Evolutionary conservation across 2,113 vertebrate genomes (phyloP).

Genomic region (Ceratotherium simum): DNA sequence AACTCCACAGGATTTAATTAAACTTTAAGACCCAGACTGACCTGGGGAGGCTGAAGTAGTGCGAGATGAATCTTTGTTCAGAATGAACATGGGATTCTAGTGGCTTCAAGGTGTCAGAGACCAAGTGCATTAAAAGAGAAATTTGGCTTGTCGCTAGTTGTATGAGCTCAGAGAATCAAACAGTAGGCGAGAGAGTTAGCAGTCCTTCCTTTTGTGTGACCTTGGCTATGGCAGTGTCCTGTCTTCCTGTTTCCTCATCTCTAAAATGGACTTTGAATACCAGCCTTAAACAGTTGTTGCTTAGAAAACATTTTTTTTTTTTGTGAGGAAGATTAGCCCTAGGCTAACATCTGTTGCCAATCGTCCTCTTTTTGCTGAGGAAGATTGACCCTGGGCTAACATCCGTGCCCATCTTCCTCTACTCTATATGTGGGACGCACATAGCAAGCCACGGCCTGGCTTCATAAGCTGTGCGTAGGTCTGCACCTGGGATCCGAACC

Average conservation of each 20-base stretch:
- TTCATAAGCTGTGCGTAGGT: no score
- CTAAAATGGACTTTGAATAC: neutral
- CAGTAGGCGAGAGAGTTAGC: neutral
- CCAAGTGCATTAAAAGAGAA: conserved; percentile 40
- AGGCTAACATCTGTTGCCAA: no score
- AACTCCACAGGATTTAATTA: conserved; percentile 77
- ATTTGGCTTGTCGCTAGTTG: conserved; percentile 19
- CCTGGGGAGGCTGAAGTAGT: conserved; percentile 54
- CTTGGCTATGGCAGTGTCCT: neutral
- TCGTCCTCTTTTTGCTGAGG: no score
- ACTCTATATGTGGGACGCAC: no score
- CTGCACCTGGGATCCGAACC: no score
- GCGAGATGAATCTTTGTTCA: conserved; percentile 55
- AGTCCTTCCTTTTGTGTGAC: conserved; percentile 10
- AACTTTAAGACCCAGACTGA: conserved; percentile 69
- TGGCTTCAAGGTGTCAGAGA: conserved; percentile 68
- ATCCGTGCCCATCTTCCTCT: no score
- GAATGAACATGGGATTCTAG: conserved; percentile 53
- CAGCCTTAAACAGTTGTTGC: neutral
- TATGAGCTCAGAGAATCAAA: neutral
- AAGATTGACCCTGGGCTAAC: no score
- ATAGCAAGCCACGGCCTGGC: no score
- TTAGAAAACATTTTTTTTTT: neutral
- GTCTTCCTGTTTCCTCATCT: neutral
- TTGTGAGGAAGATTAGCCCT: no score